Percentiles rank a stretch among this genome's conserved stretches.
phyloP scores from a whole-genome alignment of 2,888 invertebrate genomes.

The Tinea trinotella region DNA sequence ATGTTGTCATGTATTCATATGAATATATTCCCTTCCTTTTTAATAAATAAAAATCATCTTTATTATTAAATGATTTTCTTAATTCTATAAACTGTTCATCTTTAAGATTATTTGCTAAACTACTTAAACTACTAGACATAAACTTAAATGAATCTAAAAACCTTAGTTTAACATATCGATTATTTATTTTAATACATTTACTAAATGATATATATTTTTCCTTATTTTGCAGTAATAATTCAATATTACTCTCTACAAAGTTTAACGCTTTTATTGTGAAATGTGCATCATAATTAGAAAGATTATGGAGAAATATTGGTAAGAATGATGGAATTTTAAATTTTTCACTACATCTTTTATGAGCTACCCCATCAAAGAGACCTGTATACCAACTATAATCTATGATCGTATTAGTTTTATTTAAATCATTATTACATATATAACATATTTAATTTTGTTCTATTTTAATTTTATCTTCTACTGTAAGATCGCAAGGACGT shows the following conservation, averaged over 20 bases:
- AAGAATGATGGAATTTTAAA: slow-evolving; percentile 24
- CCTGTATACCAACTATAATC: not conserved
- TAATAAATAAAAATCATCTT: slow-evolving; percentile 21
- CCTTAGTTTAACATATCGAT: slow-evolving; percentile 19
- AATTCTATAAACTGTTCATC: slow-evolving; percentile 21
- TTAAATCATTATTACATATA: not conserved
- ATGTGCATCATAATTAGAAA: slow-evolving; percentile 31
- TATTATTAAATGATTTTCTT: slow-evolving; percentile 17
- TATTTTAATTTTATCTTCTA: not conserved
- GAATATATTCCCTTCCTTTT: slow-evolving; percentile 27
- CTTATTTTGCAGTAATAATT: slow-evolving; percentile 29
- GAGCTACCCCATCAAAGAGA: slow-evolving; percentile 21
- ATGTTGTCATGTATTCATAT: slow-evolving; percentile 26
- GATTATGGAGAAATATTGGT: slow-evolving; percentile 28
- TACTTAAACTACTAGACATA: slow-evolving; percentile 14
- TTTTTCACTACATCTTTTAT: slow-evolving; percentile 27
- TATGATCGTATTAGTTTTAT: not conserved
- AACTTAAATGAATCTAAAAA: slow-evolving; percentile 23
- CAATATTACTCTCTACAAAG: slow-evolving; percentile 24
- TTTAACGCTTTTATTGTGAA: slow-evolving; percentile 30
- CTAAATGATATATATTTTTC: slow-evolving; percentile 33
- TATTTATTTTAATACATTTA: slow-evolving; percentile 25
- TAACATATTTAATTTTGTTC: not conserved
- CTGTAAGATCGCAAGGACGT: not conserved
- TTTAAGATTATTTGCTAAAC: slow-evolving; percentile 16